Evolutionary conservation across 2,113 vertebrate species (phyloP).

Genomic region (Noctilio leporinus): DNA sequence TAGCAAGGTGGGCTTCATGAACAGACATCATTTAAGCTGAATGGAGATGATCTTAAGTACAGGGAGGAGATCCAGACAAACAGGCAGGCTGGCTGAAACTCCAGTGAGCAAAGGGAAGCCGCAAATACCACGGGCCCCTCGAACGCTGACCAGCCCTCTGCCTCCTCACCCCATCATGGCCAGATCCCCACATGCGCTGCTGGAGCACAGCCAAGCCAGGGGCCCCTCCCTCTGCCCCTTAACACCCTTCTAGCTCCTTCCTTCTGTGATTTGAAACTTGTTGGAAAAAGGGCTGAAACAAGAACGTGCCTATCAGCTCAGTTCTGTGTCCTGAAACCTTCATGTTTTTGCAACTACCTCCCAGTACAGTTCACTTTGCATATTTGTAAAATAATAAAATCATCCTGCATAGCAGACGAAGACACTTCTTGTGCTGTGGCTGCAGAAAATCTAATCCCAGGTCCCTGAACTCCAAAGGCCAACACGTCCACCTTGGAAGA

Average conservation of each 20-base stretch:
- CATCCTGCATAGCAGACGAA: background rate
- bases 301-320: background rate
- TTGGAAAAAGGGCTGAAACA: background rate
- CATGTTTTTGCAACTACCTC: background rate
- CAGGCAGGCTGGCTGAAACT: background rate
- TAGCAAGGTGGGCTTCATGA: background rate
- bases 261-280: background rate
- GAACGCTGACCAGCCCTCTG: fast-evolving
- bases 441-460: background rate
- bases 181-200: fast-evolving
- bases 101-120: background rate
- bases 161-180: fast-evolving
- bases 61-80: background rate
- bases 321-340: background rate
- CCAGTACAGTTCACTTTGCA: background rate
- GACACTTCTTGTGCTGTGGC: background rate
- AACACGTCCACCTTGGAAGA: background rate
- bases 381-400: background rate
- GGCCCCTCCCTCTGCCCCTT: too few species aligned
- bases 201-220: background rate
- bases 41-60: background rate
- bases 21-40: background rate
- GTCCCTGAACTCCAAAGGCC: background rate
- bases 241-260: background rate
- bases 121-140: background rate